Evolutionary conservation across 2,888 invertebrate genomes (phyloP).

Genomic region (Branchipolynoe longqiensis): DNA sequence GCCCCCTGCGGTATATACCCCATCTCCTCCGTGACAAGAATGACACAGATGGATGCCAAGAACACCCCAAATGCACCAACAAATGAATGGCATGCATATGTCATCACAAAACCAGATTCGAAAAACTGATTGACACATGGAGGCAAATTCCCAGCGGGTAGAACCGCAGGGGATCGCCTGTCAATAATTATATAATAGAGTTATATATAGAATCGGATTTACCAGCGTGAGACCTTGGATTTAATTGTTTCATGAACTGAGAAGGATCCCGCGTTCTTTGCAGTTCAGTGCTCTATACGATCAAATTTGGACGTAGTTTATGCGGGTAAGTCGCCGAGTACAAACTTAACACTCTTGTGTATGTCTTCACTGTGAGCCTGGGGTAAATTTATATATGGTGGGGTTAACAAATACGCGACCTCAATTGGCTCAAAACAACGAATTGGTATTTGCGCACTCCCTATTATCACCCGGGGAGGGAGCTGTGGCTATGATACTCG

Average conservation of each 20-base stretch:
- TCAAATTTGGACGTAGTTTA: constrained; percentile 54
- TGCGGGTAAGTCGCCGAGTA: constrained; percentile 44
- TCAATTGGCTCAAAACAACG: constrained; percentile 16
- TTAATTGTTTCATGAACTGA: constrained; percentile 56
- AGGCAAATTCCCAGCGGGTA: constrained; percentile 47
- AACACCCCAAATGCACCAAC: neutral
- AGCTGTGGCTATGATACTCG: constrained; percentile 35
- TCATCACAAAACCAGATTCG: neutral
- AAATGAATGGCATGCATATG: constrained; percentile 6
- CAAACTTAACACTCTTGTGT: constrained; percentile 43
- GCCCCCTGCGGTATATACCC: constrained; percentile 43
- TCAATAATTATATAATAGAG: constrained; percentile 55
- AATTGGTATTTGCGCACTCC: constrained; percentile 54
- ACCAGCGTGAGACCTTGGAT: constrained; percentile 57
- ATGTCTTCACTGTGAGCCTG: neutral
- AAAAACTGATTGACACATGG: constrained; percentile 46
- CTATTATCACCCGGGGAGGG: constrained; percentile 44
- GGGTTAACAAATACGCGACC: constrained; percentile 50
- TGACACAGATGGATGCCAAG: neutral
- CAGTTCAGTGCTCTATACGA: constrained; percentile 43
- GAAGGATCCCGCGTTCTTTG: constrained; percentile 52
- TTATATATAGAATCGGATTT: constrained; percentile 53
- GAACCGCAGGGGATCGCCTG: constrained; percentile 54
- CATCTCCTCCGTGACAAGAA: constrained; percentile 37
- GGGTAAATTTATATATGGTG: constrained; percentile 33